phyloP scores from a whole-genome alignment of 1,140 invertebrate species.

The Agrilus planipennis region DNA sequence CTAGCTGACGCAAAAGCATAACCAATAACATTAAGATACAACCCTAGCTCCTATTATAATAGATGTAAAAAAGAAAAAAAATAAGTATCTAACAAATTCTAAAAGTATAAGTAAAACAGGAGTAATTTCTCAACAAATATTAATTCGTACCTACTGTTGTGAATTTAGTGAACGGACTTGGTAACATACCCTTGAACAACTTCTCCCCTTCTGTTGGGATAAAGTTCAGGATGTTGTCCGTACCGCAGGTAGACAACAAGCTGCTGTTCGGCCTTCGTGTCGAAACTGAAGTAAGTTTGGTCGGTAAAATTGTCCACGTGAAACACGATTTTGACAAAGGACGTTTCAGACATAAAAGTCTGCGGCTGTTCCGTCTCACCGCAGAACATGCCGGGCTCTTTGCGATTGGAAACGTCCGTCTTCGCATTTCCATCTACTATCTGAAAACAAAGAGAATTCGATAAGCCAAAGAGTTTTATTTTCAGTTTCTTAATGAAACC shows the following conservation, averaged over 20 bases:
- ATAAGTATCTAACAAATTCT: no score
- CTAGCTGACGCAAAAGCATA: no score
- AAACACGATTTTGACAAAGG: conserved; percentile 80
- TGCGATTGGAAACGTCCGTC: conserved; percentile 71
- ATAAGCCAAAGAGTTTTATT: no score
- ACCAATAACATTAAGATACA: no score
- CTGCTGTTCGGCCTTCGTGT: conserved; percentile 73
- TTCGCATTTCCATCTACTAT: conserved; percentile 75
- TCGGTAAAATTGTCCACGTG: conserved; percentile 86
- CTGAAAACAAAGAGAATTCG: conserved; percentile 46
- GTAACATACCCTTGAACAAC: conserved; percentile 57
- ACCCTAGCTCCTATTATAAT: no score
- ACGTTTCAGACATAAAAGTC: conserved; percentile 88
- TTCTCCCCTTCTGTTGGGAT: conserved; percentile 77
- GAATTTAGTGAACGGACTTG: no score
- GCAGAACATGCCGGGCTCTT: conserved; percentile 79
- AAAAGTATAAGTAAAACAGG: no score
- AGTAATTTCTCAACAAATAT: no score
- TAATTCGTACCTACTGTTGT: no score
- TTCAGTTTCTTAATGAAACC: no score
- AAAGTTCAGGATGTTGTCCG: conserved; percentile 83
- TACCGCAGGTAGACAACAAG: conserved; percentile 78
- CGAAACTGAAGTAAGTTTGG: conserved; percentile 70
- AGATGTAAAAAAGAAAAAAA: no score
- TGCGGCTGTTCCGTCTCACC: conserved; percentile 87